phyloP scores from a whole-genome alignment of 1,140 invertebrate genomes.

The Aporrectodea caliginosa region DNA sequence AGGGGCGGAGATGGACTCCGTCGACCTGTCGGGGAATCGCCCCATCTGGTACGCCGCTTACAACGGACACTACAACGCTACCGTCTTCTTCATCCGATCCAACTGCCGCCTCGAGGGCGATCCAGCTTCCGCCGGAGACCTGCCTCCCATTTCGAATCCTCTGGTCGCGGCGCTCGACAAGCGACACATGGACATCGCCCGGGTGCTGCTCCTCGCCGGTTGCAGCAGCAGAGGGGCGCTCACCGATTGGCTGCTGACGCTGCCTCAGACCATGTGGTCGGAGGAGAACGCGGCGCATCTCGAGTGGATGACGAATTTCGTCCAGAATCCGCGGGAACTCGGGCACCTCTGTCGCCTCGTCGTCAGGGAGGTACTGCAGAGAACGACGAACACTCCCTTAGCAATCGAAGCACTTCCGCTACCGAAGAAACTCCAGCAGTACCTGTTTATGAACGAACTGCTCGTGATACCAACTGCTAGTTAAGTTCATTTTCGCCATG shows the following conservation, averaged over 20 bases:
- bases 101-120: not conserved
- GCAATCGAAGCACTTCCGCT: not conserved
- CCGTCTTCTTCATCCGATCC: not conserved
- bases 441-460: not conserved
- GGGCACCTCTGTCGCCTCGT: conserved; percentile 9
- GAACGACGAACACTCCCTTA: not conserved
- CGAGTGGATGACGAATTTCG: conserved; percentile 11
- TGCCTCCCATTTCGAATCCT: not conserved
- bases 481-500: too few relatives aligned
- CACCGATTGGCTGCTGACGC: not conserved
- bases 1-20: conserved; percentile 66
- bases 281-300: not conserved
- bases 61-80: conserved; percentile 10
- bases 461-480: too few relatives aligned
- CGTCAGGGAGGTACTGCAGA: not conserved
- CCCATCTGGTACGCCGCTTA: conserved; percentile 23
- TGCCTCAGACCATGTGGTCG: conserved; percentile 1
- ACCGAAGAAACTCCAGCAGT: not conserved
- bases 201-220: conserved; percentile 11
- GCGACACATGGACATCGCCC: conserved; percentile 9
- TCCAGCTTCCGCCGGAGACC: not conserved
- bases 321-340: conserved; percentile 3
- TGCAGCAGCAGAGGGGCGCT: not conserved
- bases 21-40: conserved; percentile 12
- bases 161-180: conserved; percentile 4